These are phyloP conservation scores for Pachycephala philippinensis DNA, from an alignment of 2,113 vertebrate genomes.

Conservation along the genomic window DNA sequence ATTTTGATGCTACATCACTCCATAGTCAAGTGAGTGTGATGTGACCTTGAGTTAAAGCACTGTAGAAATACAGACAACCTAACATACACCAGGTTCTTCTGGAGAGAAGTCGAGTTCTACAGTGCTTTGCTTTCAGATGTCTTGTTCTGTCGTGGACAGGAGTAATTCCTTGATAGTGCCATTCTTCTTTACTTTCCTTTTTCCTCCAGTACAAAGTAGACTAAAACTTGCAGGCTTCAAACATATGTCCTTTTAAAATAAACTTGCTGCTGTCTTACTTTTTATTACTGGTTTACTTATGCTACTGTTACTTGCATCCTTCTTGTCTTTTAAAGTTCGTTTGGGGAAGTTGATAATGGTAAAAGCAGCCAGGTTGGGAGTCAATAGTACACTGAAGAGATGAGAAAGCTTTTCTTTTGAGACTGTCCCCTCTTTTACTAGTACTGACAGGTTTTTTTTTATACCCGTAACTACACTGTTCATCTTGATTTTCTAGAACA, in stretches of 20 bases:
- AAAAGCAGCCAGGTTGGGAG: neutral
- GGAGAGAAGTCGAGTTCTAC: neutral
- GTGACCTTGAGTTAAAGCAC: neutral
- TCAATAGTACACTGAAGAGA: neutral
- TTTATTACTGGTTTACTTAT: neutral
- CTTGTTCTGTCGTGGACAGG: neutral
- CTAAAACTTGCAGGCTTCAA: neutral
- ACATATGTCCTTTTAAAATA: neutral
- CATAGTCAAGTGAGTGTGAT: neutral
- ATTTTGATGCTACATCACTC: neutral
- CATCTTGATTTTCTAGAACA: neutral
- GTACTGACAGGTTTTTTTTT: neutral
- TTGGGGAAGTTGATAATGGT: neutral
- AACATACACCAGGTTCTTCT: neutral
- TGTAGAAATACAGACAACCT: neutral
- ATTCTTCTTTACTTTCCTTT: neutral
- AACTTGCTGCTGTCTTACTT: neutral
- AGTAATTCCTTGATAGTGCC: neutral
- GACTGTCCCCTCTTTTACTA: neutral
- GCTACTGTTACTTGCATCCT: neutral
- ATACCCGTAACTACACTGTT: neutral
- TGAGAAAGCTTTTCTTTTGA: neutral
- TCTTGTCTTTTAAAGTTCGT: neutral
- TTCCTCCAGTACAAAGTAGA: neutral
- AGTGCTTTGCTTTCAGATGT: neutral